Conservation (phyloP, 2,797 vertebrate genomes). For the Amphiprion clarkii region DNA sequence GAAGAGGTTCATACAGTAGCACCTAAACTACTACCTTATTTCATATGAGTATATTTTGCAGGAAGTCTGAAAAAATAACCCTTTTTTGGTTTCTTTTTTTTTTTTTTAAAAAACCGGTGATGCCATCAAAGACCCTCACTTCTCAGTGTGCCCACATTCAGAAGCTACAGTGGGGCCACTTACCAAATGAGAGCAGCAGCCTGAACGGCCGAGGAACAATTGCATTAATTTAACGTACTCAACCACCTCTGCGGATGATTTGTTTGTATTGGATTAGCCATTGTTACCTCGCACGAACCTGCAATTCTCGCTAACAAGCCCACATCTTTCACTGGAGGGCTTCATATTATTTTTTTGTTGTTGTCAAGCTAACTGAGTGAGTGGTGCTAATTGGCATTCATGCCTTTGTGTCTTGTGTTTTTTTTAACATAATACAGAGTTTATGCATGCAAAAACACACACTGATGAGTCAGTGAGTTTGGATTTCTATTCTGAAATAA, state of each 20-base stretch:
- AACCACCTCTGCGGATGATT: constrained; percentile 52
- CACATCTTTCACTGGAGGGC: constrained; percentile 9
- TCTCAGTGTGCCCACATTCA: constrained; percentile 20
- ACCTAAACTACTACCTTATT: background rate
- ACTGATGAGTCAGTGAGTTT: constrained; percentile 22
- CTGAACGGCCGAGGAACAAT: constrained; percentile 55
- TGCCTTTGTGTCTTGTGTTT: background rate
- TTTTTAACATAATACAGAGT: background rate
- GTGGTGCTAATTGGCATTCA: constrained; percentile 35
- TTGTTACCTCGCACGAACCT: constrained; percentile 45
- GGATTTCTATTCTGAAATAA: constrained; percentile 46
- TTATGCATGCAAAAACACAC: constrained; percentile 3
- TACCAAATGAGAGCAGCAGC: constrained; percentile 49
- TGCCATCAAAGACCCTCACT: constrained; percentile 37
- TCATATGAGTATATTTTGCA: constrained; percentile 1
- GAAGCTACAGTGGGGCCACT: constrained; percentile 46
- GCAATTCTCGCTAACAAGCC: constrained; percentile 43
- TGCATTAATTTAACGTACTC: constrained; percentile 59
- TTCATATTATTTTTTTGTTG: constrained; percentile 25
- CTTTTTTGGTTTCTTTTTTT: background rate
- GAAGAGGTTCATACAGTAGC: background rate
- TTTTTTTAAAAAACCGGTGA: constrained; percentile 13
- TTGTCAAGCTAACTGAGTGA: constrained; percentile 36
- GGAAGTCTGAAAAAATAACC: constrained; percentile 13
- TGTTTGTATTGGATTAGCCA: constrained; percentile 53